A percentile compares a stretch with the other conserved stretches of the same genome.
phyloP scores from a whole-genome alignment of 2,888 invertebrate genomes.

The Pemphredon lugubris region DNA sequence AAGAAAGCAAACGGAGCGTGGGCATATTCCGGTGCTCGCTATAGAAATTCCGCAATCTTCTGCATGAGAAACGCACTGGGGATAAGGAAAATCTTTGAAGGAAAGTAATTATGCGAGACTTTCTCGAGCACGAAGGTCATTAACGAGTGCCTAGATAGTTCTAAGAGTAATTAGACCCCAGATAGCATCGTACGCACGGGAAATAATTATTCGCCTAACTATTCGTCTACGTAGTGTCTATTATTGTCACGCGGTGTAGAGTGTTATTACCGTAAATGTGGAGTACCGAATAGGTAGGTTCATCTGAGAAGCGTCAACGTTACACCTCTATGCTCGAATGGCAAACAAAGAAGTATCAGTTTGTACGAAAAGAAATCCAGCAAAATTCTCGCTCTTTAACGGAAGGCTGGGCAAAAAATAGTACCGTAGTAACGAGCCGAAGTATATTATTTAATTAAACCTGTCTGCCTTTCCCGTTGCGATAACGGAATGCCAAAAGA shows the following conservation, averaged over 20 bases:
- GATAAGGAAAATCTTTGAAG: slow-evolving; percentile 65
- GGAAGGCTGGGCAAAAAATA: too few species aligned
- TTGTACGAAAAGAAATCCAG: too few species aligned
- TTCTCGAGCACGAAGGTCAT: slow-evolving; percentile 78
- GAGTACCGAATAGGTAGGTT: too few species aligned
- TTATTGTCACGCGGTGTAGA: slow-evolving; percentile 20
- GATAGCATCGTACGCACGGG: slow-evolving; percentile 53
- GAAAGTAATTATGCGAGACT: slow-evolving; percentile 76
- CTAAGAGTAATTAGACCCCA: slow-evolving; percentile 51
- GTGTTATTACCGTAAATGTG: slow-evolving; percentile 1
- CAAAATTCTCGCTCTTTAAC: too few species aligned
- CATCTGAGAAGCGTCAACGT: too few species aligned
- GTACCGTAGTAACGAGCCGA: too few species aligned
- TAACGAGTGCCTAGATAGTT: slow-evolving; percentile 69
- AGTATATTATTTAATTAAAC: too few species aligned
- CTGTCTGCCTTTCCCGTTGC: too few species aligned
- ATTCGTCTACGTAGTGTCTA: slow-evolving; percentile 24
- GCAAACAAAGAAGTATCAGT: too few species aligned
- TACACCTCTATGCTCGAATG: too few species aligned
- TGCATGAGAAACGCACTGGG: slow-evolving; percentile 49
- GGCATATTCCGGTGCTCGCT: slow-evolving; percentile 12
- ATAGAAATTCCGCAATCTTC: slow-evolving; percentile 49
- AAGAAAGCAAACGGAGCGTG: slow-evolving; percentile 56
- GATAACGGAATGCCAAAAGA: too few species aligned
- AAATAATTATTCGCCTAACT: slow-evolving; percentile 46